These are phyloP conservation scores for Piezodorus guildinii DNA, from an alignment of 1,140 invertebrate species.

Conservation along the genomic window DNA sequence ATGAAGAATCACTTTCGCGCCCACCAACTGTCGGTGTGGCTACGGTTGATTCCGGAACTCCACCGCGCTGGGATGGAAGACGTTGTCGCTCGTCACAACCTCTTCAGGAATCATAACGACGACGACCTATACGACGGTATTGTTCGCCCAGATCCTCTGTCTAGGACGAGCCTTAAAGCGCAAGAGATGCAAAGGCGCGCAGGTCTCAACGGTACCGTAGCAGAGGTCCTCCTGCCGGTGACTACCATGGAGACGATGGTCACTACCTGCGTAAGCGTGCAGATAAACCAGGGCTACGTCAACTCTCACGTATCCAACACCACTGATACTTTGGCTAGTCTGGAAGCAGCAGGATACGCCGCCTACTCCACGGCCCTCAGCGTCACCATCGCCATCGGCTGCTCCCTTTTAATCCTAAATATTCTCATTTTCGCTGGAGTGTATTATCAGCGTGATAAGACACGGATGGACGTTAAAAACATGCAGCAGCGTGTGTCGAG, in stretches of 20 bases:
- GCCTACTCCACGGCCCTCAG: slow-evolving; percentile 72
- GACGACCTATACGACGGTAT: slow-evolving; percentile 67
- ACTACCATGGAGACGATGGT: slow-evolving; percentile 43
- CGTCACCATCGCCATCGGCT: slow-evolving; percentile 80
- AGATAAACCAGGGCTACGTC: slow-evolving; percentile 36
- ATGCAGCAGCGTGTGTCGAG: slow-evolving; percentile 20
- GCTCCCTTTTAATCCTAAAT: slow-evolving; percentile 62
- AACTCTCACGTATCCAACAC: slow-evolving; percentile 38
- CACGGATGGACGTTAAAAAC: slow-evolving; percentile 38
- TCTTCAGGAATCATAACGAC: slow-evolving; percentile 71
- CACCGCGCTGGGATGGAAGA: slow-evolving; percentile 81
- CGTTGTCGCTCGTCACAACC: slow-evolving; percentile 67
- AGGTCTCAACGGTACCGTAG: slow-evolving; percentile 27
- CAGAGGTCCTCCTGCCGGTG: slow-evolving; percentile 33
- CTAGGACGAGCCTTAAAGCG: slow-evolving; percentile 33
- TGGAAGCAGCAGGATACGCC: slow-evolving; percentile 61
- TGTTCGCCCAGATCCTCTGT: slow-evolving; percentile 65
- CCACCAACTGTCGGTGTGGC: slow-evolving; percentile 87
- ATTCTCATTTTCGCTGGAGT: slow-evolving; percentile 87
- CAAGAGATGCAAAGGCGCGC: slow-evolving; percentile 22
- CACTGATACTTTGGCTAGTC: slow-evolving; percentile 55
- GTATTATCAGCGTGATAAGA: slow-evolving; percentile 81
- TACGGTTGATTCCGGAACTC: slow-evolving; percentile 81
- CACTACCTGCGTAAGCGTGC: slow-evolving; percentile 28
- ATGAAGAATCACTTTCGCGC: slow-evolving; percentile 89